Conservation (phyloP, 2,888 invertebrate species). For the Orthonevra nobilis region DNA sequence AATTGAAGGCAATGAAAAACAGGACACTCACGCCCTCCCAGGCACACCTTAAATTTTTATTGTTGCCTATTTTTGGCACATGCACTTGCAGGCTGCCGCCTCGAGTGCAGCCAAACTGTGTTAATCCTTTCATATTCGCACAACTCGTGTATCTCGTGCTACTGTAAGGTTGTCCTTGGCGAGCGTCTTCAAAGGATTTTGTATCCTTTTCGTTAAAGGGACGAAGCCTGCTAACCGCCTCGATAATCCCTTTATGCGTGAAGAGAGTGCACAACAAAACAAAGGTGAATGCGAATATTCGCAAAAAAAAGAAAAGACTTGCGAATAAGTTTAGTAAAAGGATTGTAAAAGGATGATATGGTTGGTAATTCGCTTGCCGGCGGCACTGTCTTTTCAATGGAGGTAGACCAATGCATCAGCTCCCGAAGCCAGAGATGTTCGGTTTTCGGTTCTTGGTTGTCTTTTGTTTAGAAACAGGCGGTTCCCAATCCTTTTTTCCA, state of each 20-base stretch:
- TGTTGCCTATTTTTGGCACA: no score
- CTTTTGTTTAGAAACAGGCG: constrained; percentile 26
- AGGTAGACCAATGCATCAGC: constrained; percentile 70
- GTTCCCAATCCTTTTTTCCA: constrained; percentile 57
- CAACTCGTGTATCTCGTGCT: no score
- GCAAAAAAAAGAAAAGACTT: constrained; percentile 55
- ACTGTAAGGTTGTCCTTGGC: constrained; percentile 37
- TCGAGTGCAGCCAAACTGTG: constrained; percentile 22
- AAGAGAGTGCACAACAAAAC: constrained; percentile 33
- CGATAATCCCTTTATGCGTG: constrained; percentile 67
- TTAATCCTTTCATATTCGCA: constrained; percentile 46
- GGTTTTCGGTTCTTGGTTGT: constrained; percentile 29
- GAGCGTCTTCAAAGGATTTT: constrained; percentile 39
- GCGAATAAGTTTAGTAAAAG: no score
- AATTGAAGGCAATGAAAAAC: constrained; percentile 61
- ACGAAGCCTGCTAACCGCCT: constrained; percentile 36
- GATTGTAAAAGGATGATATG: constrained; percentile 70
- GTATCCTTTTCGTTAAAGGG: neutral
- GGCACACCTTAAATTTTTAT: constrained; percentile 19
- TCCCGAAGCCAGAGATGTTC: constrained; percentile 51
- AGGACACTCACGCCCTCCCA: constrained; percentile 37
- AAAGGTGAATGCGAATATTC: constrained; percentile 26
- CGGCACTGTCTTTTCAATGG: constrained; percentile 49
- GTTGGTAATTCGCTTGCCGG: constrained; percentile 63
- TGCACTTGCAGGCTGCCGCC: constrained; percentile 25